A percentile compares a stretch with the other conserved stretches of the same genome.
Conservation (phyloP, 2,797 vertebrate genomes). For the Bovichtus variegatus region DNA sequence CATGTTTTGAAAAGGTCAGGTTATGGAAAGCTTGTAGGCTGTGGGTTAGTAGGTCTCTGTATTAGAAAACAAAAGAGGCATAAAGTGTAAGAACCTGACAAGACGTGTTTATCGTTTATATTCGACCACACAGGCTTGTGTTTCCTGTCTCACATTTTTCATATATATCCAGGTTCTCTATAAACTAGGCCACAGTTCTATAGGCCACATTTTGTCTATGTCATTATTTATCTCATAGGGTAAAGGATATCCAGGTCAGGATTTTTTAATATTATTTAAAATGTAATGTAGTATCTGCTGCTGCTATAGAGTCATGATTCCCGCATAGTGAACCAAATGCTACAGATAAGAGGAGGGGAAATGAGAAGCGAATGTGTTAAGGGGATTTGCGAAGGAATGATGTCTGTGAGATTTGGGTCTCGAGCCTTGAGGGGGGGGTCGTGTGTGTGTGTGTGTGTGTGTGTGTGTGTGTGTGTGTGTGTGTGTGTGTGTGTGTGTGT, state of each 20-base stretch:
- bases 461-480: neutral
- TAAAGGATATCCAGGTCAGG: neutral
- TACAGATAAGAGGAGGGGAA: neutral
- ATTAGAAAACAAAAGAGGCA: neutral
- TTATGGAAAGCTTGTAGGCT: neutral
- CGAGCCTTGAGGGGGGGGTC: slow-evolving; percentile 9
- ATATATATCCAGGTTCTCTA: neutral
- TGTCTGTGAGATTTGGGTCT: slow-evolving; percentile 41
- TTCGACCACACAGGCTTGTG: neutral
- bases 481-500: no score
- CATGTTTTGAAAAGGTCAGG: neutral
- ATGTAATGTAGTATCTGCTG: neutral
- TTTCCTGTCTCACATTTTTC: no score
- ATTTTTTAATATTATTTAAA: neutral
- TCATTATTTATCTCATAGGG: neutral
- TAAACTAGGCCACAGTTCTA: neutral
- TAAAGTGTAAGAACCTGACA: neutral
- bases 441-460: neutral
- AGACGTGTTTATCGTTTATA: neutral
- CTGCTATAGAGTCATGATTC: neutral
- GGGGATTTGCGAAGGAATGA: slow-evolving; percentile 55
- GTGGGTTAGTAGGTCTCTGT: neutral
- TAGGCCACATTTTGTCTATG: neutral
- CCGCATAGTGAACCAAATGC: neutral
- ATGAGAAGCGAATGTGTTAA: neutral